These are phyloP conservation scores for Zapus hudsonius DNA, from an alignment of 2,113 vertebrate species.

Conservation along the genomic window DNA sequence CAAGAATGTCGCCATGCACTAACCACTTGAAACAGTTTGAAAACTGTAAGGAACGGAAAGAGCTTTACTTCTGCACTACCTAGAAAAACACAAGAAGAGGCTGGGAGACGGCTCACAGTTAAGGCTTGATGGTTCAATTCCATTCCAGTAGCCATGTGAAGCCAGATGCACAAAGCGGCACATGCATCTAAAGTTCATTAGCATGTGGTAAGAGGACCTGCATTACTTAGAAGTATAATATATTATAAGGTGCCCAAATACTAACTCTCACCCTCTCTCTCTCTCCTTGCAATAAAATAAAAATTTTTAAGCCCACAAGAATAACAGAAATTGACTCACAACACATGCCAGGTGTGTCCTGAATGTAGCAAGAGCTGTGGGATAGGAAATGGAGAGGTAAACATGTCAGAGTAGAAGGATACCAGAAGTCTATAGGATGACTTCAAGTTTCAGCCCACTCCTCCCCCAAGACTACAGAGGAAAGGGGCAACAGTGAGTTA, in stretches of 20 bases:
- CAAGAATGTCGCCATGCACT: slow-evolving; percentile 14
- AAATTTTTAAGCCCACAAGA: not conserved
- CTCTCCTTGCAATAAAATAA: too few species aligned
- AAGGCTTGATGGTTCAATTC: too few species aligned
- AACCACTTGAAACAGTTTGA: slow-evolving; percentile 52
- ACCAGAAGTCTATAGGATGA: not conserved
- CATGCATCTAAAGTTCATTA: too few species aligned
- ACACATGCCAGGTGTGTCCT: not conserved
- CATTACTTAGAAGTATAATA: too few species aligned
- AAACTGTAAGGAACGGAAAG: slow-evolving; percentile 23
- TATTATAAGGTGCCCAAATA: too few species aligned
- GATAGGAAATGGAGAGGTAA: not conserved
- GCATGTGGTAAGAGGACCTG: too few species aligned
- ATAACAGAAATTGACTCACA: not conserved
- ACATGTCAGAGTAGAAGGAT: not conserved
- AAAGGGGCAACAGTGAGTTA: not conserved
- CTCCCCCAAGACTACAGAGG: not conserved
- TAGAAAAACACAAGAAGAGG: not conserved
- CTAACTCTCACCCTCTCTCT: too few species aligned
- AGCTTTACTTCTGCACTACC: not conserved
- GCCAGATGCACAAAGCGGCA: too few species aligned
- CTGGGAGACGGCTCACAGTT: too few species aligned
- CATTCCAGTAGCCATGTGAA: too few species aligned
- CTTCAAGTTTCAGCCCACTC: not conserved
- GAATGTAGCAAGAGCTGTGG: not conserved